Evolutionary conservation across 2,797 vertebrate genomes (phyloP), one percentile per base, ranked within the genome.

Genomic region (Intellagama lesueurii): DNA sequence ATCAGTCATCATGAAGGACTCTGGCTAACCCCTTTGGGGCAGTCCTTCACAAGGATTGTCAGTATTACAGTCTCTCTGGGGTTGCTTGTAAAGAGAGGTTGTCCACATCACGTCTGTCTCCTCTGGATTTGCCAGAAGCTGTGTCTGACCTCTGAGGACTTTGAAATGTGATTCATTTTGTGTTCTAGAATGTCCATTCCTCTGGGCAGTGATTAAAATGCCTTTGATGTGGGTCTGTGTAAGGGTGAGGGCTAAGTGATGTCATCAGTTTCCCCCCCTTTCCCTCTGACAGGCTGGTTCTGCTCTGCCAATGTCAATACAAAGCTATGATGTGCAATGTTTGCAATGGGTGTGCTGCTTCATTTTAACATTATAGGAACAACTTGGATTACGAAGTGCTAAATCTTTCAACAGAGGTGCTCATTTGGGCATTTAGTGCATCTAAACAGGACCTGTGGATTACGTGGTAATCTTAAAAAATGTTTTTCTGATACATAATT

Each of bases 281-380:
- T n/a, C n/a, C 83, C 70, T 91, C 83, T 93, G 90, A 90, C 0
- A 0, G 92, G 88, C 93, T 82, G 0, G 0, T 47, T 82, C 89
- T 87, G 77, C 3, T 11, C 72, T 95, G 94, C 95, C 95, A 96
- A 93, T 90, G 93, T 96, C 94, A 96, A 95, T 76, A 95, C 0
- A 0, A 83, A 85, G 35, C 5, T 22, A 72, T 91, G 90, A 81
- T 86, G 88, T 88, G 92, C 94, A 77, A 88, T 92, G 94, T 87
- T 86, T 91, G 83, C 0, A 88, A 91, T 47, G 0, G 0, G 79
- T 89, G 81, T 85, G 72, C 90, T 90, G 90, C 72, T 86, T 70
- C 73, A 85, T 91, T 94, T 90, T 91, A 95, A 32, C 35, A 68
- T 94, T 92, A 80, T 68, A 81, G 86, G 77, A 88, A n/a, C 81